Percentiles rank a stretch among this genome's conserved stretches.
Evolutionary conservation across 2,888 invertebrate genomes (phyloP).

Genomic region (Pachymerium ferrugineum): DNA sequence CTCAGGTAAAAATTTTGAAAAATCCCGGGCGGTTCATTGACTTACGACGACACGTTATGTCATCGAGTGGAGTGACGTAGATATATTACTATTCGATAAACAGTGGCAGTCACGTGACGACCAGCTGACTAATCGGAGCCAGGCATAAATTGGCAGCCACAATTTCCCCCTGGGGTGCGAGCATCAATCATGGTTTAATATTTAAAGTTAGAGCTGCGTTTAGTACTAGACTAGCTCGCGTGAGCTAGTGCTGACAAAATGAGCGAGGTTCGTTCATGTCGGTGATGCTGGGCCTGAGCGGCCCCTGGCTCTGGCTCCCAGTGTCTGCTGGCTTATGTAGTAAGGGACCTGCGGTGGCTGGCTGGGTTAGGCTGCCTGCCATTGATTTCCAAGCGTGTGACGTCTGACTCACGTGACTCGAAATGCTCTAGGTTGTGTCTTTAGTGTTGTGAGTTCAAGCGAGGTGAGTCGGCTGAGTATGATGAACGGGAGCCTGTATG

Average conservation of each 20-base stretch:
- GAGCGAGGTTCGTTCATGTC: neutral
- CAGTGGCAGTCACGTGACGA: slow-evolving; percentile 31
- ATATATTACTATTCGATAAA: slow-evolving; percentile 34
- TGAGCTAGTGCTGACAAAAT: neutral
- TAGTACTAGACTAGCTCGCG: neutral
- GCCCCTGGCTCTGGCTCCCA: slow-evolving; percentile 3
- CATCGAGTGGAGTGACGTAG: slow-evolving; percentile 31
- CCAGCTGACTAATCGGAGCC: slow-evolving; percentile 33
- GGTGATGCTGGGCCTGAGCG: neutral
- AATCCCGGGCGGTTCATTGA: slow-evolving; percentile 34
- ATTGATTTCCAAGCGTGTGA: slow-evolving; percentile 34
- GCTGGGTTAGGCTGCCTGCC: slow-evolving; percentile 30
- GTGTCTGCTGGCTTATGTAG: slow-evolving; percentile 6
- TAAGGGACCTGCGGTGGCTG: slow-evolving; percentile 31
- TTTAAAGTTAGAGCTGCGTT: slow-evolving; percentile 20
- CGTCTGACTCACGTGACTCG: slow-evolving; percentile 36
- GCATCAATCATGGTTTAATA: slow-evolving; percentile 31
- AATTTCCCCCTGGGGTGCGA: slow-evolving; percentile 27
- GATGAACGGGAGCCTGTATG: slow-evolving; percentile 41
- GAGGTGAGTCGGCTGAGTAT: slow-evolving; percentile 38
- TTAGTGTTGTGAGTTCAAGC: slow-evolving; percentile 37
- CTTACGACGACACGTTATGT: slow-evolving; percentile 32
- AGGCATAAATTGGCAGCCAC: slow-evolving; percentile 30
- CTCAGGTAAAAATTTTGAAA: slow-evolving; percentile 31
- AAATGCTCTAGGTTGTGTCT: slow-evolving; percentile 38